Percentiles rank a stretch among this genome's conserved stretches.
Conservation (phyloP, 2,797 vertebrate genomes). For the Peromyscus aztecus region DNA sequence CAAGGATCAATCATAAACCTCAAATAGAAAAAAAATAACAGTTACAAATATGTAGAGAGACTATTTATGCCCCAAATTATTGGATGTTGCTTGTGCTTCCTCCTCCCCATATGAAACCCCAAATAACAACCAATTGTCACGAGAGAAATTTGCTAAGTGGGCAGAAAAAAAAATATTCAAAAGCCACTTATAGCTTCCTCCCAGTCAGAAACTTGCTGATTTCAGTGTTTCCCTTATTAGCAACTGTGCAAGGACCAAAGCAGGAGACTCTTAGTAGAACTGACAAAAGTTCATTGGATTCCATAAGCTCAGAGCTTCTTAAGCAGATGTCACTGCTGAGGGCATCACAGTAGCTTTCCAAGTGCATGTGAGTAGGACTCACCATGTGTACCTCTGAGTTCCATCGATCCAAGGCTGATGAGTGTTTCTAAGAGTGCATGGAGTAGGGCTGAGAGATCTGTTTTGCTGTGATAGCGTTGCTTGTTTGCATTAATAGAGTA, state of each 20-base stretch:
- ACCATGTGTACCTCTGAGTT: neutral
- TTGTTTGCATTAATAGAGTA: neutral
- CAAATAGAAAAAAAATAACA: conserved; percentile 57
- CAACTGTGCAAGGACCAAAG: conserved; percentile 52
- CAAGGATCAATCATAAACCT: conserved; percentile 64
- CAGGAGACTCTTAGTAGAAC: conserved; percentile 21
- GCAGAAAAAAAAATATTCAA: neutral
- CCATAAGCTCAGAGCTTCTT: conserved; percentile 54
- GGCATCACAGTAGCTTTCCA: neutral
- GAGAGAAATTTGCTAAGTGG: conserved; percentile 59
- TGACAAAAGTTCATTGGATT: conserved; percentile 63
- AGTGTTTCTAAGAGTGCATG: neutral
- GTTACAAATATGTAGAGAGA: conserved; percentile 54
- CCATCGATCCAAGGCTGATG: neutral
- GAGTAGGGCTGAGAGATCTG: neutral
- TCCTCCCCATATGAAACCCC: conserved; percentile 21
- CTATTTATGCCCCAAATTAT: conserved; percentile 60
- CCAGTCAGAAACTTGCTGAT: conserved; percentile 73
- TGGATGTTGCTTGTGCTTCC: conserved; percentile 50
- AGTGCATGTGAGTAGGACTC: neutral
- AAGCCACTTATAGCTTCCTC: conserved; percentile 49
- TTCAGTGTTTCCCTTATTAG: conserved; percentile 13
- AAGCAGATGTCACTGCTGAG: neutral
- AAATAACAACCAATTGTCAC: conserved; percentile 61
- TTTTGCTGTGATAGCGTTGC: neutral